Evolutionary conservation across 2,888 invertebrate genomes (phyloP), one percentile per base, ranked within the genome.

Genomic region (Orthonychiurus folsomi): DNA sequence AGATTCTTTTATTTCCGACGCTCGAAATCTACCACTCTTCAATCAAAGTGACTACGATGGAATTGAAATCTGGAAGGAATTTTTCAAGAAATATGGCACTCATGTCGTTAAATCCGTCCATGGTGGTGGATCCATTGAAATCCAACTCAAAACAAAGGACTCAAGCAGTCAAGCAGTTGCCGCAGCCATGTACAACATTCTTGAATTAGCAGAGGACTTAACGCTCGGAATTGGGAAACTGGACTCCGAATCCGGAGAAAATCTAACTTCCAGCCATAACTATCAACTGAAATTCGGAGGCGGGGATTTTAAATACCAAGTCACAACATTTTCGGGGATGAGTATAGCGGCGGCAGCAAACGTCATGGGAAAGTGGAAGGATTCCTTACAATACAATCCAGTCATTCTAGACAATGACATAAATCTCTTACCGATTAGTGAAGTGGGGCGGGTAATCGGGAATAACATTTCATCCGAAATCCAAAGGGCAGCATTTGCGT

Each of bases 11-110:
- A 55, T 1, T 20, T 55, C 1, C 21, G 52, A 2, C 0, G 37
- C 59, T 1, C 9, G 15, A 26, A 50, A 18, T 12, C 50, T 63
- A 1, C n/a, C 54, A 2, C 12, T 55, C 23, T 64, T 63, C 25
- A 47, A 66, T 50, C 48, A 56, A 27, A 20, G 28, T 9, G 56
- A 66, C n/a, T 21, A 55, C 15, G 62, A 56, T 2, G 57, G 18
- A 5, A 59, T 66, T 1, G 50, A 63, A 23, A 47, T 18, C 24
- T 67, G 67, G 67, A 59, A 56, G 1, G 3, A 37, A 1, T 67
- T 65, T 54, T 67, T 67, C n/a, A 48, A 60, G 15, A 54, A 63
- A 5, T 67, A 60, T 60, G 67, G 67, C 12, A 67, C 67, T 50
- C 67, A 67, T 47, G 62, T 67, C 0, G 65, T 67, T 0, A 56